These are phyloP conservation scores for Noctua janthina DNA, from an alignment of 2,888 invertebrate species.

Conservation along the genomic window DNA sequence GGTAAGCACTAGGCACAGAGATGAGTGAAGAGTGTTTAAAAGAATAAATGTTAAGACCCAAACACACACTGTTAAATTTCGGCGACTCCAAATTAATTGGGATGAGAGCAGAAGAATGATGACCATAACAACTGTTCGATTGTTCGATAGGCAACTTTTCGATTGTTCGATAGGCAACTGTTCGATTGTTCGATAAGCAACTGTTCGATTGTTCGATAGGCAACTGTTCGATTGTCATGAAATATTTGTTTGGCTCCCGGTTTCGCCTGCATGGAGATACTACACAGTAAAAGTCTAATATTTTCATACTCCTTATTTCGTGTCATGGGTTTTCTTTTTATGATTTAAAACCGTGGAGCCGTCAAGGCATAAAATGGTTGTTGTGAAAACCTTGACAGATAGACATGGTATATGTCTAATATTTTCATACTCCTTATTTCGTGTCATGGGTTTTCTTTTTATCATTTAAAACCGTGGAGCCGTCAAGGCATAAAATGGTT, in stretches of 20 bases:
- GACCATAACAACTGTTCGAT: not conserved
- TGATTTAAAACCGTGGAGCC: too few relatives aligned
- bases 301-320: not conserved
- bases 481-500: too few relatives aligned
- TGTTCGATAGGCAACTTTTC: not conserved
- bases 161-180: not conserved
- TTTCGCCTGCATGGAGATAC: not conserved
- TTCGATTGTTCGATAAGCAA: not conserved
- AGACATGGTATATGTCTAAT: not conserved
- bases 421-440: not conserved
- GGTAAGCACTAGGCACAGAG: not conserved
- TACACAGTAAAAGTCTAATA: not conserved
- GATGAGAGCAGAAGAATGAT: not conserved
- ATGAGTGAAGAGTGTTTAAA: not conserved
- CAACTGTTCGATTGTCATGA: not conserved
- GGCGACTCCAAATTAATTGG: not conserved
- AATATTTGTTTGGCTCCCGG: not conserved
- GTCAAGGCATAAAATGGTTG: too few relatives aligned
- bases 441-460: too few relatives aligned
- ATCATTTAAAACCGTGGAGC: too few relatives aligned
- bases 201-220: not conserved
- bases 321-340: too few relatives aligned
- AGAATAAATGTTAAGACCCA: not conserved
- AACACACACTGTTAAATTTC: not conserved
- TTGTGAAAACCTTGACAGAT: too few relatives aligned